Percentiles rank a stretch among this genome's conserved stretches.
These are phyloP conservation scores for Branchinecta lindahli DNA, from an alignment of 1,140 invertebrate species.

Conservation along the genomic window DNA sequence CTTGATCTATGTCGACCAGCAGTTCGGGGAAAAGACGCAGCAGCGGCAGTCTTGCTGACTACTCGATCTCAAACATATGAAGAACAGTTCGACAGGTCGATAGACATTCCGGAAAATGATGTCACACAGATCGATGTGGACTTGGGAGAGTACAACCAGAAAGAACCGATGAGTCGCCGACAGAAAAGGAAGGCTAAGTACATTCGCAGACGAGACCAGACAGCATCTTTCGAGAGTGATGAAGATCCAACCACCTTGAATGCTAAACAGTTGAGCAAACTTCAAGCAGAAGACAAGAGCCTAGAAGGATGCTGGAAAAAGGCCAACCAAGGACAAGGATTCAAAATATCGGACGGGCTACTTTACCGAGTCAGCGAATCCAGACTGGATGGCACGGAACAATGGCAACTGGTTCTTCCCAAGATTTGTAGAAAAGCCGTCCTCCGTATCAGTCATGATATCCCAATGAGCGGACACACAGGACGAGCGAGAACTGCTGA, in stretches of 20 bases:
- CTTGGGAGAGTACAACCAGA: neutral
- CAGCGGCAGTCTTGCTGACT: neutral
- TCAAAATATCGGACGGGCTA: neutral
- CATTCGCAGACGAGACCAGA: neutral
- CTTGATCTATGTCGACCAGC: neutral
- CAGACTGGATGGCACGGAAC: neutral
- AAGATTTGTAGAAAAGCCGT: neutral
- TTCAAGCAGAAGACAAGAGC: neutral
- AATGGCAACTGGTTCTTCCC: neutral
- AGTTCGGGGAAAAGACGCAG: neutral
- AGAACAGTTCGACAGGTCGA: neutral
- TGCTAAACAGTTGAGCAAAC: neutral
- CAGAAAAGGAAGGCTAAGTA: neutral
- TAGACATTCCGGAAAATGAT: neutral
- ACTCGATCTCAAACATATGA: neutral
- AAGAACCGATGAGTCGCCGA: neutral
- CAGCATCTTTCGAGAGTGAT: neutral
- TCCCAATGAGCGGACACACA: constrained; percentile 16
- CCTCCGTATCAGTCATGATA: neutral
- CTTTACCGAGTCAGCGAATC: neutral
- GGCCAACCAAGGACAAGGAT: neutral
- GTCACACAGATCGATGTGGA: neutral
- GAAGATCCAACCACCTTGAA: neutral
- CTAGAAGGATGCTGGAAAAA: neutral
- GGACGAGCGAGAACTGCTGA: constrained; percentile 17